These are phyloP conservation scores for Aphaenogaster ashmeadi DNA, from an alignment of 1,140 invertebrate genomes.

Conservation along the genomic window DNA sequence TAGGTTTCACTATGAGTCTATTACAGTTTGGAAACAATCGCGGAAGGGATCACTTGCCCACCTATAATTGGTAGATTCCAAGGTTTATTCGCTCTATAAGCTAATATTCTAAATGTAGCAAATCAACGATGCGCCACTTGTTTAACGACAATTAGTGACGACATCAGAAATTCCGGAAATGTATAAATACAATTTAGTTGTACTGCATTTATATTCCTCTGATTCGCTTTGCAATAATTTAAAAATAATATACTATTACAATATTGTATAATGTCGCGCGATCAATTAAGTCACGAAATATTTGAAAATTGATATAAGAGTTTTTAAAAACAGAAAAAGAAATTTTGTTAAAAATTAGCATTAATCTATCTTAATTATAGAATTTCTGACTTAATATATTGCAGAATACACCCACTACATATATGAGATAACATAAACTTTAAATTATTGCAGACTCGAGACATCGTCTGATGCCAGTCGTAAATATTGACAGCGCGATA, in stretches of 20 bases:
- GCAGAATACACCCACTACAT: not conserved
- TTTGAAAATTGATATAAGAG: not conserved
- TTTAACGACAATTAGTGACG: not conserved
- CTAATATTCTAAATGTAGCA: not conserved
- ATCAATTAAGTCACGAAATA: not conserved
- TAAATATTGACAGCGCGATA: constrained; percentile 52
- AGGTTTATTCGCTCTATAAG: not conserved
- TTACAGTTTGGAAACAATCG: constrained; percentile 28
- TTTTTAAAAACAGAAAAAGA: constrained; percentile 11
- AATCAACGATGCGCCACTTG: not conserved
- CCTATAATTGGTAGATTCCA: constrained; percentile 12
- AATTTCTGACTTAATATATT: constrained; percentile 7
- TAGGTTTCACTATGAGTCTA: not conserved
- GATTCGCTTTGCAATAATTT: not conserved
- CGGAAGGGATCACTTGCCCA: not conserved
- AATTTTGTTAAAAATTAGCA: not conserved
- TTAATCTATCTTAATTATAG: not conserved
- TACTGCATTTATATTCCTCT: not conserved
- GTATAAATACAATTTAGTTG: not conserved
- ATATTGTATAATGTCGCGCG: not conserved
- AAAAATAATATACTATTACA: not conserved
- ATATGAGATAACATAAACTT: not conserved
- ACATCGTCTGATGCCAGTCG: constrained; percentile 29
- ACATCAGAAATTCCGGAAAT: not conserved
- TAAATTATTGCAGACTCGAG: constrained; percentile 31